A percentile compares a stretch with the other conserved stretches of the same genome.
Conservation (phyloP, 2,888 invertebrate species). For the Drosophila falleni region DNA sequence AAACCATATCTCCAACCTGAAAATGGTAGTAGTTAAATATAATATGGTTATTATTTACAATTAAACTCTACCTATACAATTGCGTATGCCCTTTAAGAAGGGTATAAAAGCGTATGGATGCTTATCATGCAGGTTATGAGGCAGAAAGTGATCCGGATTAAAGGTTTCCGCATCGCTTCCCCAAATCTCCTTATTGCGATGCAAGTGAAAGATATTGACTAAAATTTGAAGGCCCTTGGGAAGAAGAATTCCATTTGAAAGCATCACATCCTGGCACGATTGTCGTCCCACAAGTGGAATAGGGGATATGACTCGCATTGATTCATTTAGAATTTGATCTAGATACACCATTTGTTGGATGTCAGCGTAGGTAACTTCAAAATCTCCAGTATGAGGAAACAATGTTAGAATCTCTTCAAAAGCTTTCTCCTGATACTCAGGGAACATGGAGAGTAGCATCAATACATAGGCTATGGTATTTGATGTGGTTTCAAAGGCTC, state of each 20-base stretch:
- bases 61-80: conserved; percentile 79
- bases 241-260: conserved; percentile 74
- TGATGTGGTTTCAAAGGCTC: conserved; percentile 84
- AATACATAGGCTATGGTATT: conserved; percentile 76
- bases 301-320: conserved; percentile 82
- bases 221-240: conserved; percentile 66
- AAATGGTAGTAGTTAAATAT: neutral
- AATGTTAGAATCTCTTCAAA: conserved; percentile 78
- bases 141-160: conserved; percentile 84
- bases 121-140: conserved; percentile 76
- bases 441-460: conserved; percentile 82
- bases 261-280: conserved; percentile 65
- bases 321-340: conserved; percentile 83
- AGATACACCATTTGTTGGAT: conserved; percentile 81
- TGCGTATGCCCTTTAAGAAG: conserved; percentile 84
- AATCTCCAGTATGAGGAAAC: conserved; percentile 68
- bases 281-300: conserved; percentile 82
- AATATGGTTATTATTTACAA: neutral
- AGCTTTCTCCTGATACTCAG: conserved; percentile 78
- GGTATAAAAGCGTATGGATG: conserved; percentile 84
- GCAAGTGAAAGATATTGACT: conserved; percentile 83
- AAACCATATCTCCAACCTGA: conserved; percentile 83
- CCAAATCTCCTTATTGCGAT: conserved; percentile 83
- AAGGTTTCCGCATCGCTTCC: conserved; percentile 82
- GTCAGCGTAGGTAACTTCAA: conserved; percentile 76